phyloP scores from a whole-genome alignment of 2,113 vertebrate species.

The Notothenia coriiceps region DNA sequence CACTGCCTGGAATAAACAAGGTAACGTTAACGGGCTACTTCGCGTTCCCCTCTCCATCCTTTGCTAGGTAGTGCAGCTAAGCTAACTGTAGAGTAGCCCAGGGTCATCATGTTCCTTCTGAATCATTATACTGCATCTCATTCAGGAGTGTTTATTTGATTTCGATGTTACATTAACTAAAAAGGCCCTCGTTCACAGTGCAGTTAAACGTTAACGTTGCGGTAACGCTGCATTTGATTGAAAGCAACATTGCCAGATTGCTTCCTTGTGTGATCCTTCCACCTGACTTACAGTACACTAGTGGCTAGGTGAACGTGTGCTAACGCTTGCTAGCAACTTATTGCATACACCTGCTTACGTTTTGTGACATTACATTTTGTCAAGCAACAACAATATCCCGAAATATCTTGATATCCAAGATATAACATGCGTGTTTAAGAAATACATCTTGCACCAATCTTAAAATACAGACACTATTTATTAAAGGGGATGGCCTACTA shows the following conservation, averaged over 20 bases:
- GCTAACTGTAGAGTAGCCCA: conserved; percentile 42
- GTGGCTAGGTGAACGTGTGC: conserved; percentile 59
- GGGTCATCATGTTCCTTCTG: conserved; percentile 30
- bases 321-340: conserved; percentile 29
- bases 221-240: neutral
- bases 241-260: conserved; percentile 25
- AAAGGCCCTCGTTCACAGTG: neutral
- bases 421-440: conserved; percentile 12
- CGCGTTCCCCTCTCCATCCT: conserved; percentile 45
- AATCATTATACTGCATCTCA: neutral
- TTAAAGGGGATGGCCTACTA: conserved; percentile 53
- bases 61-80: conserved; percentile 48
- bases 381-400: neutral
- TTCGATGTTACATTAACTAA: neutral
- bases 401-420: neutral
- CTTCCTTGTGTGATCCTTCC: conserved; percentile 41
- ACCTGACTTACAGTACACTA: conserved; percentile 53
- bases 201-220: neutral
- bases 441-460: conserved; percentile 13
- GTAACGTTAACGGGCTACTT: conserved; percentile 58
- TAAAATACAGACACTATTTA: conserved; percentile 16
- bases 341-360: conserved; percentile 15
- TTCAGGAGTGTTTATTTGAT: neutral
- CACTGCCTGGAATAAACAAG: conserved; percentile 67
- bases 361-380: neutral